Evolutionary conservation across 2,888 invertebrate genomes (phyloP).

Genomic region (Agapostemon virescens): DNA sequence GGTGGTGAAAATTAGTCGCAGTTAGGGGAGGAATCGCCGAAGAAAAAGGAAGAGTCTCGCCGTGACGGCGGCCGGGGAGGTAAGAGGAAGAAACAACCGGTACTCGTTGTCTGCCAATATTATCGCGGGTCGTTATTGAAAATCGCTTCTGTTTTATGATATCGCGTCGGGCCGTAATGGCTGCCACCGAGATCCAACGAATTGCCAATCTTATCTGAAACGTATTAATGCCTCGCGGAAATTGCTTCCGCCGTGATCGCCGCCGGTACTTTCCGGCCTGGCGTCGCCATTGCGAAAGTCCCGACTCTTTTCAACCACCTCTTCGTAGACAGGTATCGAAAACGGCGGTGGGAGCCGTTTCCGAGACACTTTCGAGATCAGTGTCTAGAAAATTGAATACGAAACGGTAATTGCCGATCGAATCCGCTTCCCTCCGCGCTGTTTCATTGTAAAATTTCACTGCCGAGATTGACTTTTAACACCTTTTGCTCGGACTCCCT

Average conservation of each 20-base stretch:
- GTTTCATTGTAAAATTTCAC: neutral
- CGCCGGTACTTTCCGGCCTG: constrained; percentile 28
- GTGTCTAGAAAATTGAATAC: constrained; percentile 21
- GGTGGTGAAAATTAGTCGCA: constrained; percentile 24
- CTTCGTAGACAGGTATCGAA: neutral
- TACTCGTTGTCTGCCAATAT: constrained; percentile 51
- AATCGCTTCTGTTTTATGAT: constrained; percentile 61
- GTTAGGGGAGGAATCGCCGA: neutral
- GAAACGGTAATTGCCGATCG: constrained; percentile 9
- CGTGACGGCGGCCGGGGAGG: no score
- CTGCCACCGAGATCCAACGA: constrained; percentile 42
- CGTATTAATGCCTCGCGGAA: constrained; percentile 50
- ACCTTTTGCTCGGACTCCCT: neutral
- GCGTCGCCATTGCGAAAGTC: neutral
- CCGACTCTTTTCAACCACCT: neutral
- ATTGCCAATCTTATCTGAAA: constrained; percentile 54
- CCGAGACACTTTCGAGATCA: constrained; percentile 5
- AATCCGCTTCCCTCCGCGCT: neutral
- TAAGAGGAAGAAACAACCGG: neutral
- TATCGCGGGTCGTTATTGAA: constrained; percentile 56
- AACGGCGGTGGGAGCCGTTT: neutral
- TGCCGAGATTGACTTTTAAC: neutral
- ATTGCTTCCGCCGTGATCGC: constrained; percentile 38
- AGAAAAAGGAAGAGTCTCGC: constrained; percentile 6
- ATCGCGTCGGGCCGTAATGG: constrained; percentile 49